phyloP scores from a whole-genome alignment of 2,113 vertebrate genomes.

The Cariama cristata region DNA sequence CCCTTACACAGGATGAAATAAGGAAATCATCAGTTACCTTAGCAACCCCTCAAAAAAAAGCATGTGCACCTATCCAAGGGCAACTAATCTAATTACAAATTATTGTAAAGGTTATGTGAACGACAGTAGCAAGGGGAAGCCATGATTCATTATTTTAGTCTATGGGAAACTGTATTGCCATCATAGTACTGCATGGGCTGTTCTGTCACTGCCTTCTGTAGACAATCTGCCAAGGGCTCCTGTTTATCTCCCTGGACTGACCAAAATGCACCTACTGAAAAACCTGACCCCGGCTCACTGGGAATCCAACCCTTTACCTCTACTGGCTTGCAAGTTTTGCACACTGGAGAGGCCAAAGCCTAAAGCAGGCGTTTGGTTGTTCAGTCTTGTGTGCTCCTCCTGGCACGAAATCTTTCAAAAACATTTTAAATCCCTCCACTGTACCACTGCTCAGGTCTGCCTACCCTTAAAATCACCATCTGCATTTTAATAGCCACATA shows the following conservation, averaged over 20 bases:
- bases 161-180: slow-evolving; percentile 46
- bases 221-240: neutral
- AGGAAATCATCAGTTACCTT: slow-evolving; percentile 62
- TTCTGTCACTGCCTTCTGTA: neutral
- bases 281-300: neutral
- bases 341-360: neutral
- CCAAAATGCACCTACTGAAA: neutral
- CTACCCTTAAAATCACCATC: neutral
- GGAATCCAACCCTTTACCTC: neutral
- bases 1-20: slow-evolving; percentile 73
- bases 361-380: neutral
- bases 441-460: neutral
- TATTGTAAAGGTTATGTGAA: slow-evolving; percentile 43
- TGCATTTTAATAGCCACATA: neutral
- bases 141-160: slow-evolving; percentile 37
- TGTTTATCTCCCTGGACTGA: neutral
- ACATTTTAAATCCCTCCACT: neutral
- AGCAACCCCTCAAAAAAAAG: neutral
- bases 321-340: neutral
- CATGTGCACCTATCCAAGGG: slow-evolving; percentile 3
- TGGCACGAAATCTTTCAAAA: neutral
- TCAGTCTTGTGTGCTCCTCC: neutral
- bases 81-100: slow-evolving; percentile 56
- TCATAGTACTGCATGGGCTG: neutral
- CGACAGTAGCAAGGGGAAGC: slow-evolving; percentile 42